Evolutionary conservation across 1,140 invertebrate genomes (phyloP).

Genomic region (Heliconius himera): DNA sequence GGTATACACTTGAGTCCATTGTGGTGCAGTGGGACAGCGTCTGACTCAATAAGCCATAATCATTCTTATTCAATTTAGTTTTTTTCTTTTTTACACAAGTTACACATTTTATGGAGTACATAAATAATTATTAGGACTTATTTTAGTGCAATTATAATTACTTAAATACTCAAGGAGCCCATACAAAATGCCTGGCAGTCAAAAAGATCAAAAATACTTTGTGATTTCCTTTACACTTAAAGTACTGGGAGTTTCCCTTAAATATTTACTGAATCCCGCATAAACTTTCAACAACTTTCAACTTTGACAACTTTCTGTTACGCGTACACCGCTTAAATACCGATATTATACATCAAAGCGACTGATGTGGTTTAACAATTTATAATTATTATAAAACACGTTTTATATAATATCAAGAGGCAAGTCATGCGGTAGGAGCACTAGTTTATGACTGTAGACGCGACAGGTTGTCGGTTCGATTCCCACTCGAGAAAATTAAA

Average conservation of each 20-base stretch:
- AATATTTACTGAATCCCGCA: slow-evolving; percentile 5
- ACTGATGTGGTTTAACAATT: neutral
- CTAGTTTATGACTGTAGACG: too few relatives aligned
- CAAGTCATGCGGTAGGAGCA: too few relatives aligned
- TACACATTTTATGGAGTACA: too few relatives aligned
- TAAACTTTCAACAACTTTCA: neutral
- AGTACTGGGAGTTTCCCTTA: neutral
- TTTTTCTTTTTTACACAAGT: too few relatives aligned
- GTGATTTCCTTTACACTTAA: neutral
- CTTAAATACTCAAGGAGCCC: neutral
- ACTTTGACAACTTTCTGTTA: neutral
- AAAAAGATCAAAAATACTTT: neutral
- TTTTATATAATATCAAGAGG: too few relatives aligned
- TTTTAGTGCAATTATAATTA: neutral
- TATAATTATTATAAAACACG: neutral
- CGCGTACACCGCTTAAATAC: neutral
- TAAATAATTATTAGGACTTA: too few relatives aligned
- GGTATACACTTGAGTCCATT: too few relatives aligned
- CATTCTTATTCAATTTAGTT: too few relatives aligned
- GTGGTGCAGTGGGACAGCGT: too few relatives aligned
- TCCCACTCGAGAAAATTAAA: too few relatives aligned
- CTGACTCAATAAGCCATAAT: too few relatives aligned
- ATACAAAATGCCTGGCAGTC: neutral
- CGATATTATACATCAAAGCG: neutral
- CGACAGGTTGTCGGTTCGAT: too few relatives aligned